Conservation (phyloP, 1,140 invertebrate genomes). For the Armadillidium nasatum region DNA sequence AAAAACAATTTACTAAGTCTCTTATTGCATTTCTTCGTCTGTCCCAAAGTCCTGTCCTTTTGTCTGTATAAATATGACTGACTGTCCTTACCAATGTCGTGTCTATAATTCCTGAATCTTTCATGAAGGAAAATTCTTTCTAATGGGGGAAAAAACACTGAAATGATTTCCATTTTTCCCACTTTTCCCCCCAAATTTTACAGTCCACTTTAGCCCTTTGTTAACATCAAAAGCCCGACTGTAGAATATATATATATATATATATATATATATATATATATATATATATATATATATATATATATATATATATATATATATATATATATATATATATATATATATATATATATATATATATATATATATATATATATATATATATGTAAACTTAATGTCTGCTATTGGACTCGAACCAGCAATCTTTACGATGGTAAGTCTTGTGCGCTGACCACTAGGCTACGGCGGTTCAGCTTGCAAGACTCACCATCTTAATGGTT, state of each 20-base stretch:
- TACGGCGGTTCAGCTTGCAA: too few species aligned
- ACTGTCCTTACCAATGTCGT: slow-evolving; percentile 25
- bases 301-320: slow-evolving; percentile 17
- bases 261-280: slow-evolving; percentile 19
- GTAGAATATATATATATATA: slow-evolving; percentile 4
- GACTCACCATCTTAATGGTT: too few species aligned
- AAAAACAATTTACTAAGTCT: too few species aligned
- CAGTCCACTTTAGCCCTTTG: neutral
- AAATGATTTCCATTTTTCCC: neutral
- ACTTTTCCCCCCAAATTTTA: neutral
- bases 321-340: slow-evolving; percentile 27
- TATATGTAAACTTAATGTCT: neutral
- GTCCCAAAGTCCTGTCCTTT: too few species aligned
- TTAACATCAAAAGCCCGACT: neutral
- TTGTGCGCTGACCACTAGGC: too few species aligned
- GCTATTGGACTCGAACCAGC: too few species aligned
- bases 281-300: slow-evolving; percentile 17
- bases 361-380: slow-evolving; percentile 19
- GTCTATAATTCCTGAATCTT: slow-evolving; percentile 18
- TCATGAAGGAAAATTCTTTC: slow-evolving; percentile 30
- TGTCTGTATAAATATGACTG: too few species aligned
- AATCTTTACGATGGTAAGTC: too few species aligned
- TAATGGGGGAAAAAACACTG: neutral
- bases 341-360: slow-evolving; percentile 23
- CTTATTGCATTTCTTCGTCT: too few species aligned